Percentiles rank a stretch among this genome's conserved stretches.
Evolutionary conservation across 1,140 invertebrate species (phyloP).

Genomic region (Cephus cinctus): DNA sequence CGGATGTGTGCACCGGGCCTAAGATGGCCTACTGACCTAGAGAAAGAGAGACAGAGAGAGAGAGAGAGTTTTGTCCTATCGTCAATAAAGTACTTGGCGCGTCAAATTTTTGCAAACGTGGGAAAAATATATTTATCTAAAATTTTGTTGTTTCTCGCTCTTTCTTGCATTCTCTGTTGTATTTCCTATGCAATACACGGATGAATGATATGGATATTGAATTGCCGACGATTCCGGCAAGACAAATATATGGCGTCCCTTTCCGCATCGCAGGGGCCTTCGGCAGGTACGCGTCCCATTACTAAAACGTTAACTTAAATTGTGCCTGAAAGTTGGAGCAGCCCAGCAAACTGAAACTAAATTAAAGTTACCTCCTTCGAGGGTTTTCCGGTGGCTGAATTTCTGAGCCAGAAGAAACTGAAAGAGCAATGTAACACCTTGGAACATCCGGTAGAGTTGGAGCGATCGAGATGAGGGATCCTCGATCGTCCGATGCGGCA

Average conservation of each 20-base stretch:
- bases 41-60: not conserved
- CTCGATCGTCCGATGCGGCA: not conserved
- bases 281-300: conserved; percentile 14
- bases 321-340: conserved; percentile 22
- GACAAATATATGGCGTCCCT: too few relatives aligned
- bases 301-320: conserved; percentile 27
- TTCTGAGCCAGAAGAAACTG: conserved; percentile 15
- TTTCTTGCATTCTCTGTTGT: not conserved
- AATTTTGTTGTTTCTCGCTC: conserved; percentile 1
- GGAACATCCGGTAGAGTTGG: not conserved
- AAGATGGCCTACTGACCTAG: too few relatives aligned
- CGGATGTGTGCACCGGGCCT: too few relatives aligned
- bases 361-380: conserved; percentile 22
- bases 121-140: conserved; percentile 8
- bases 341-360: conserved; percentile 17
- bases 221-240: too few relatives aligned
- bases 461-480: not conserved
- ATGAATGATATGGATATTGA: too few relatives aligned
- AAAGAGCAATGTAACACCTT: not conserved
- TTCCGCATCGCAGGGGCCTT: not conserved
- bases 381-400: too few relatives aligned
- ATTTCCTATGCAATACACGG: too few relatives aligned
- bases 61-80: not conserved
- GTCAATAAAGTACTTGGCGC: conserved; percentile 6
- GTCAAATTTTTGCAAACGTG: conserved; percentile 2